A percentile compares a stretch with the other conserved stretches of the same genome.
Evolutionary conservation across 2,113 vertebrate genomes (phyloP).

Genomic region (Apistogramma diplotaenia): DNA sequence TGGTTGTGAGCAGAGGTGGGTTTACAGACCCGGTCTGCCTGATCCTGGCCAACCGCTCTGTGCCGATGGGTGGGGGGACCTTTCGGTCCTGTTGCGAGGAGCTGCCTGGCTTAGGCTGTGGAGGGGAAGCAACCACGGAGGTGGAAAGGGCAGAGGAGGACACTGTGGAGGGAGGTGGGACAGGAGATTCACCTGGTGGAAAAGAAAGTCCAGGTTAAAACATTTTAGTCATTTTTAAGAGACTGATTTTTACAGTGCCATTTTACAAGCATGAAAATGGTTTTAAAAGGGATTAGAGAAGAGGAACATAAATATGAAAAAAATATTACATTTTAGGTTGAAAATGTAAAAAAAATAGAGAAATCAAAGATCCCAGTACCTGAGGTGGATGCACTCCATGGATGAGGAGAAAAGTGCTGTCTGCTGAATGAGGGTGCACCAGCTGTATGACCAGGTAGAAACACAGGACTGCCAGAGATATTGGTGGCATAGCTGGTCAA

Average conservation of each 20-base stretch:
- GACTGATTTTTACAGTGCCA: not conserved
- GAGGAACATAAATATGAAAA: not conserved
- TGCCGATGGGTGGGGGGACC: conserved; percentile 96
- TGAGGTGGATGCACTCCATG: conserved; percentile 97
- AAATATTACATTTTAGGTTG: not conserved
- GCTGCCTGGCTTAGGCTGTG: conserved; percentile 86
- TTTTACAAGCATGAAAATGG: not conserved
- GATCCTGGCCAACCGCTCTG: conserved; percentile 91
- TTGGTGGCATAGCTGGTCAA: conserved; percentile 93
- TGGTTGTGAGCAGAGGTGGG: conserved; percentile 88
- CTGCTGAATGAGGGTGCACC: conserved; percentile 95
- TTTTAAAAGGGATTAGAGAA: not conserved
- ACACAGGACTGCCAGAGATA: conserved; percentile 93
- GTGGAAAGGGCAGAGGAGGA: conserved; percentile 90
- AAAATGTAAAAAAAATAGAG: not conserved
- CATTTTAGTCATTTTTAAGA: not conserved
- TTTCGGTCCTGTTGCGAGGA: conserved; percentile 89
- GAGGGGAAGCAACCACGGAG: conserved; percentile 84
- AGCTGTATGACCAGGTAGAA: conserved; percentile 89
- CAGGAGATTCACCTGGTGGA: conserved; percentile 90
- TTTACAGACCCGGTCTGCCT: conserved; percentile 94
- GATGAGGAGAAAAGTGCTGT: conserved; percentile 99
- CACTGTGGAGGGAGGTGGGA: conserved; percentile 91
- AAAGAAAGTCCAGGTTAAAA: not conserved
- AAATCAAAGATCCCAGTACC: conserved; percentile 71